phyloP scores from a whole-genome alignment of 2,888 invertebrate genomes.

The Slavum lentiscoides region DNA sequence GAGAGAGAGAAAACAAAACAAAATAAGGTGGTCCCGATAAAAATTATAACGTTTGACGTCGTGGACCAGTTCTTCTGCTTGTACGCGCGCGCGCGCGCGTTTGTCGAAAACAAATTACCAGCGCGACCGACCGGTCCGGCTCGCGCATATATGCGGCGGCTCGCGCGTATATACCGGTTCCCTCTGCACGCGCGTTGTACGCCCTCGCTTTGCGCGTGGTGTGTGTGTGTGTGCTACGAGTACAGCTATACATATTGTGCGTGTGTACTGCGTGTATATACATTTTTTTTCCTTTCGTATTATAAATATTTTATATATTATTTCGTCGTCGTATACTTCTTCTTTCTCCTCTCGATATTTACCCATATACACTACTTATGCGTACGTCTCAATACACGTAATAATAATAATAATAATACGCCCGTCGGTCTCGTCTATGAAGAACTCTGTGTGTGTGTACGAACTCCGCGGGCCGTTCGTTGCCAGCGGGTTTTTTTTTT shows the following conservation, averaged over 20 bases:
- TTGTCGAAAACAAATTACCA: conserved; percentile 51
- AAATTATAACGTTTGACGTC: conserved; percentile 52
- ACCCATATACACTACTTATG: neutral
- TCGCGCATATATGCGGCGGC: no score
- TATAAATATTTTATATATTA: no score
- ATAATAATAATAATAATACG: no score
- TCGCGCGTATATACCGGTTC: neutral
- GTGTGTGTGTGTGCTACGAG: neutral
- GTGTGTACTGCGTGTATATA: no score
- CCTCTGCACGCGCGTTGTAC: conserved; percentile 1
- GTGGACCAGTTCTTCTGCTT: conserved; percentile 42
- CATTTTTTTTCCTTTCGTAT: no score
- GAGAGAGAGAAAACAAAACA: conserved; percentile 1
- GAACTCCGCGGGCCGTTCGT: no score
- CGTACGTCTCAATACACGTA: neutral
- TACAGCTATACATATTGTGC: no score
- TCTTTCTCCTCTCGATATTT: no score
- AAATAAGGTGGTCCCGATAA: conserved; percentile 49
- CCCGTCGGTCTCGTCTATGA: no score
- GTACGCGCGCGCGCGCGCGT: neutral
- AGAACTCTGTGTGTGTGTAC: no score
- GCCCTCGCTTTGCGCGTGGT: conserved; percentile 1
- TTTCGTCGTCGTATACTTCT: no score
- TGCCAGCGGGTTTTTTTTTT: no score
- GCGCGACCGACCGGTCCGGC: conserved; percentile 48